Evolutionary conservation across 2,888 invertebrate species (phyloP).

Genomic region (Pseudanteris insignis): DNA sequence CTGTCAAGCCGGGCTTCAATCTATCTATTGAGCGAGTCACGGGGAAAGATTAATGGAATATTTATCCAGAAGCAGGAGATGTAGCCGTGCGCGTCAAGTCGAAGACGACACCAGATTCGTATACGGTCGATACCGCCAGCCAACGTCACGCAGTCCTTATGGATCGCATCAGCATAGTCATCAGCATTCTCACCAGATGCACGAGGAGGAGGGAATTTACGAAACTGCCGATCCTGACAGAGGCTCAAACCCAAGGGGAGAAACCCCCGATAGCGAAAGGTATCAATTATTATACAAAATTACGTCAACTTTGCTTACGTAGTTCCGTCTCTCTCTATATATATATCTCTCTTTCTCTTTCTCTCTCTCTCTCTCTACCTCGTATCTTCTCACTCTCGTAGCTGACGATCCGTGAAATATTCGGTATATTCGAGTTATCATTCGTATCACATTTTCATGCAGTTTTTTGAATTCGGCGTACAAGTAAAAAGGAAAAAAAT

Average conservation of each 20-base stretch:
- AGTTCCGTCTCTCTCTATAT: conserved; percentile 2
- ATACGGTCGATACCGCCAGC: conserved; percentile 71
- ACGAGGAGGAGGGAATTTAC: conserved; percentile 86
- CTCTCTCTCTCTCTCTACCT: not conserved
- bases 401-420: conserved; percentile 33
- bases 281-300: conserved; percentile 64
- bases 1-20: conserved; percentile 4
- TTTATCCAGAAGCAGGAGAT: conserved; percentile 70
- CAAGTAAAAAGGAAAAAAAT: conserved; percentile 9
- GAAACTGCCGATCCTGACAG: conserved; percentile 83
- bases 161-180: conserved; percentile 69
- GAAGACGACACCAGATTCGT: conserved; percentile 81
- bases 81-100: conserved; percentile 69
- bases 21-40: conserved; percentile 14
- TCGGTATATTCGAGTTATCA: conserved; percentile 28
- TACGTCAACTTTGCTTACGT: too few relatives aligned
- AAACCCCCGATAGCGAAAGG: conserved; percentile 91
- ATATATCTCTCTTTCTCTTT: not conserved
- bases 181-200: conserved; percentile 69
- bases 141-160: conserved; percentile 70
- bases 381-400: conserved; percentile 11
- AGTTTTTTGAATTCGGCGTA: conserved; percentile 22
- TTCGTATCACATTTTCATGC: conserved; percentile 33
- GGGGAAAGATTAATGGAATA: conserved; percentile 29
- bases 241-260: conserved; percentile 76